Evolutionary conservation across 2,888 invertebrate genomes (phyloP).

Genomic region (Metallyticus violacea): DNA sequence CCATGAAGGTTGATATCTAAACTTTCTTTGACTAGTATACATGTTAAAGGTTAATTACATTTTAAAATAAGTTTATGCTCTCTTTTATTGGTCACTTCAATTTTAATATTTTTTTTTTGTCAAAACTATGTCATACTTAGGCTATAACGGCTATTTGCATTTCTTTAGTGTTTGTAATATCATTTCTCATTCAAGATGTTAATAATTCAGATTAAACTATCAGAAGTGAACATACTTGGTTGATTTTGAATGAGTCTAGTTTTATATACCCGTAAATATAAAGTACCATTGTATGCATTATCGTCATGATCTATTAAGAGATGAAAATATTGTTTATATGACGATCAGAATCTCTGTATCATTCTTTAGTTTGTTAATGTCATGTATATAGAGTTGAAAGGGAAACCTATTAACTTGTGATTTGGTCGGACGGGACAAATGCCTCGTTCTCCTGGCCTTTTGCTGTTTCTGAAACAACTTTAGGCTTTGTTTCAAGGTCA

Average conservation of each 20-base stretch:
- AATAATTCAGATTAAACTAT: neutral
- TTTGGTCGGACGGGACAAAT: constrained; percentile 15
- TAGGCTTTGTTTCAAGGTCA: neutral
- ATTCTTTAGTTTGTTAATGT: neutral
- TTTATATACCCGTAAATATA: neutral
- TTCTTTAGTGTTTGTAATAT: neutral
- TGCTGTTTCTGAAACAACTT: neutral
- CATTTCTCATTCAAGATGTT: neutral
- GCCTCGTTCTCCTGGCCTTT: constrained; percentile 10
- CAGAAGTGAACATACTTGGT: neutral
- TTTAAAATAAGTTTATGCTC: neutral
- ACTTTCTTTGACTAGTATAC: neutral
- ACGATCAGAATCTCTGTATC: neutral
- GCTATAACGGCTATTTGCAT: neutral
- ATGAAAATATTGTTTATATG: neutral
- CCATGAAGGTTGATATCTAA: neutral
- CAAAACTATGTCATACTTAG: neutral
- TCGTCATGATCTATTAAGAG: neutral
- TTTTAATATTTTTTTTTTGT: neutral
- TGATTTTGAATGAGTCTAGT: neutral
- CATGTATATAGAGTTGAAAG: neutral
- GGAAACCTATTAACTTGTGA: constrained; percentile 13
- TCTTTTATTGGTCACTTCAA: neutral
- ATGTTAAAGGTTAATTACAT: neutral
- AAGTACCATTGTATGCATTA: neutral